phyloP scores from a whole-genome alignment of 2,797 vertebrate genomes.

The Tolypeutes matacus region DNA sequence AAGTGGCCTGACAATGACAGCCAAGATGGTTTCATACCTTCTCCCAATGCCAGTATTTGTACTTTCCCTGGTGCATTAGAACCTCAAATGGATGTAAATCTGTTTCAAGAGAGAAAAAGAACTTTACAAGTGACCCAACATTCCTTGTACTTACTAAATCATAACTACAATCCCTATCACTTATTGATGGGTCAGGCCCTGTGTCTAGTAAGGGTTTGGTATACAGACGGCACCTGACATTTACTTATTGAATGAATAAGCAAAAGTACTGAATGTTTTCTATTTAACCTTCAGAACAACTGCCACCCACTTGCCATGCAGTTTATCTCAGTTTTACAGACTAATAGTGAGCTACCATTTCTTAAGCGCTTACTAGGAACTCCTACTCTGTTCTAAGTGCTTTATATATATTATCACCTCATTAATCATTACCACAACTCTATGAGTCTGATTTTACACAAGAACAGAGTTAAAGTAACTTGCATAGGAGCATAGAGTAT shows the following conservation, averaged over 20 bases:
- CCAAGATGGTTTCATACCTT: background rate
- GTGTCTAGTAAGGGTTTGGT: background rate
- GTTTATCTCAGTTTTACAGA: slow-evolving; percentile 34
- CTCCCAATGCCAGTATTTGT: background rate
- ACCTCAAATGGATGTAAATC: slow-evolving; percentile 5
- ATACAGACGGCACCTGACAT: background rate
- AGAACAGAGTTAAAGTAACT: background rate
- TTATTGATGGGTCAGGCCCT: background rate
- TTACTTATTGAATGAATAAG: slow-evolving; percentile 14
- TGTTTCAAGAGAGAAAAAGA: slow-evolving; percentile 59
- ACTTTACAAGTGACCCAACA: slow-evolving; percentile 32
- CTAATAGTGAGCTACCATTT: background rate
- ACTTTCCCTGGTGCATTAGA: background rate
- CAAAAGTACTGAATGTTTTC: slow-evolving; percentile 5
- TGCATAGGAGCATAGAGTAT: background rate
- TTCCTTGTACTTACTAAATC: background rate
- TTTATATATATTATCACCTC: background rate
- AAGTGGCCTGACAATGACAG: background rate
- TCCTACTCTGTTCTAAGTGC: background rate
- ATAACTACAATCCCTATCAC: background rate
- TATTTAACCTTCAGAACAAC: slow-evolving; percentile 33
- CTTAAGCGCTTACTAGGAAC: background rate
- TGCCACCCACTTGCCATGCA: background rate
- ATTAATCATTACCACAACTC: background rate
- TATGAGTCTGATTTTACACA: background rate